These are phyloP conservation scores for Ophiothrix spiculata DNA, from an alignment of 35 echinoderm and acorn worm species.

Conservation along the genomic window DNA sequence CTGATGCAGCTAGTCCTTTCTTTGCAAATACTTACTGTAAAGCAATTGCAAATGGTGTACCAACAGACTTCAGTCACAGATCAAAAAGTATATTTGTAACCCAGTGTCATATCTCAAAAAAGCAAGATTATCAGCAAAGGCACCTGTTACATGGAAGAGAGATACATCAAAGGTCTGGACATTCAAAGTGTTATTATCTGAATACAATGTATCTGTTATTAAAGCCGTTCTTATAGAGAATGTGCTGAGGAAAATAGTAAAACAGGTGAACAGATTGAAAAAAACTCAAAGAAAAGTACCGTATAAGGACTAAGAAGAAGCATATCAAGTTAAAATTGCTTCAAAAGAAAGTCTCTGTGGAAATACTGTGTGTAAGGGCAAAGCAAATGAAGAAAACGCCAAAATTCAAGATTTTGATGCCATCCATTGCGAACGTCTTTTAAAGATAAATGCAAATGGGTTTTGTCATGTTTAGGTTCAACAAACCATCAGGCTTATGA, in stretches of 20 bases:
- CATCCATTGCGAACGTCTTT: neutral
- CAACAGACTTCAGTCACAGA: too few relatives aligned
- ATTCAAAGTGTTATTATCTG: neutral
- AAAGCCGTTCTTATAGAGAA: neutral
- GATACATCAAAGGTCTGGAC: neutral
- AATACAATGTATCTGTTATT: neutral
- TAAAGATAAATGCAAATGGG: neutral
- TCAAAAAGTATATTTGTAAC: too few relatives aligned
- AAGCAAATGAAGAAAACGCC: neutral
- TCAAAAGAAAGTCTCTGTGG: neutral
- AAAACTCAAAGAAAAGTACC: neutral
- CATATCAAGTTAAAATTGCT: neutral
- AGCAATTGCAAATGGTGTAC: too few relatives aligned
- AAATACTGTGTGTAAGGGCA: neutral
- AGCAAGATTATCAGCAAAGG: too few relatives aligned
- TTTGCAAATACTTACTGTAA: too few relatives aligned
- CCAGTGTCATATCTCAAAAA: too few relatives aligned
- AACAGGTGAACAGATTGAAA: neutral
- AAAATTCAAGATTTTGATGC: neutral
- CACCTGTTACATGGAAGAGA: too few relatives aligned
- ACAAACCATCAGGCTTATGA: neutral
- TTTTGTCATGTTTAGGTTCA: neutral
- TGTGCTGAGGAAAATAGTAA: neutral
- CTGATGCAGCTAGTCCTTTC: too few relatives aligned
- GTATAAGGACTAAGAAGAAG: neutral